These are phyloP conservation scores for Lucifuga dentata DNA, from an alignment of 2,113 vertebrate species.

Conservation along the genomic window DNA sequence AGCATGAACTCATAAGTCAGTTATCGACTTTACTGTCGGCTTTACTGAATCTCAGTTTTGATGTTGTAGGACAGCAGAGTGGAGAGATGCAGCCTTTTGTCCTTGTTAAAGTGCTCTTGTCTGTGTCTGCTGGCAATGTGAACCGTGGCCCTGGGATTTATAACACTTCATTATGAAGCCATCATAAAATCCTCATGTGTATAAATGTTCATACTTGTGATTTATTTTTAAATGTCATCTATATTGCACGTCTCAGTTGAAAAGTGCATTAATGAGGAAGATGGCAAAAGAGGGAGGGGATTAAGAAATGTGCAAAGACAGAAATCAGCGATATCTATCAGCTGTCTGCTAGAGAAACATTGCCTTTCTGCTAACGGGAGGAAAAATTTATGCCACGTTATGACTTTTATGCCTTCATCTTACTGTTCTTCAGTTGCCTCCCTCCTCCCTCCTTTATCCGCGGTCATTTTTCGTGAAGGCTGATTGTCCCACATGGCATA, in stretches of 20 bases:
- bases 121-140: conserved; percentile 50
- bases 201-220: conserved; percentile 72
- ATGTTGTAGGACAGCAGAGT: conserved; percentile 36
- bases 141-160: conserved; percentile 68
- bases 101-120: conserved; percentile 68
- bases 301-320: conserved; percentile 14
- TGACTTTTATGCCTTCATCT: conserved; percentile 42
- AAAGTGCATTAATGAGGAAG: conserved; percentile 61
- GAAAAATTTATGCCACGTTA: conserved; percentile 35
- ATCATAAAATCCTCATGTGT: conserved; percentile 72
- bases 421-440: conserved; percentile 45
- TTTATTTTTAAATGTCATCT: conserved; percentile 75
- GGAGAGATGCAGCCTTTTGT: conserved; percentile 19
- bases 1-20: conserved; percentile 31
- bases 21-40: not conserved
- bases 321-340: conserved; percentile 8
- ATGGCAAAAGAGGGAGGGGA: not conserved
- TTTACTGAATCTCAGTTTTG: conserved; percentile 21
- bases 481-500: conserved; percentile 33
- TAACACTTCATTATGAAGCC: conserved; percentile 65
- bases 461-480: conserved; percentile 52
- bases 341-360: conserved; percentile 30
- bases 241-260: conserved; percentile 58
- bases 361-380: conserved; percentile 23
- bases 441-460: conserved; percentile 2